Evolutionary conservation across 2,888 invertebrate species (phyloP).

Genomic region (Eutolmus rufibarbis): DNA sequence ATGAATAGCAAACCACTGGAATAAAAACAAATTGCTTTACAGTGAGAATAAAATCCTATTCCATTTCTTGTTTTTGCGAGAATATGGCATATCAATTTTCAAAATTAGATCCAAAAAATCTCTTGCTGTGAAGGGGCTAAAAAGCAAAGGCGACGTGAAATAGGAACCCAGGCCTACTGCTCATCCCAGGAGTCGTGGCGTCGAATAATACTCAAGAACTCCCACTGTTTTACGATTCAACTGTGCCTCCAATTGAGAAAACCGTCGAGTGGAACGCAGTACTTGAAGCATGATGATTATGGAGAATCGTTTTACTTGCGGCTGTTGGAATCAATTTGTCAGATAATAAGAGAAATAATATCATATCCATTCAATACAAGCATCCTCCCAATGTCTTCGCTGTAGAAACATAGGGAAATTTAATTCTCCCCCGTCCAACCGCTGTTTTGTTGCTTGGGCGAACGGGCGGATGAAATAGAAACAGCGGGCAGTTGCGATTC

Average conservation of each 20-base stretch:
- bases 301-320: constrained; percentile 22
- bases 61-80: not conserved
- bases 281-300: constrained; percentile 10
- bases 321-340: constrained; percentile 41
- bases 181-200: not conserved
- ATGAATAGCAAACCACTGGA: not conserved
- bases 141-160: not conserved
- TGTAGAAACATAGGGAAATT: not conserved
- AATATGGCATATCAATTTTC: constrained; percentile 2
- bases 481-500: not conserved
- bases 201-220: not conserved
- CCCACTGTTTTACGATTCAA: constrained; percentile 8
- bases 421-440: not conserved
- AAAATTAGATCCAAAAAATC: constrained; percentile 4
- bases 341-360: constrained; percentile 26
- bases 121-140: not conserved
- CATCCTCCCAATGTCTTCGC: not conserved
- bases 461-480: not conserved
- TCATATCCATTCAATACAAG: constrained; percentile 15
- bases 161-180: not conserved
- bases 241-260: constrained; percentile 17
- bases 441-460: not conserved
- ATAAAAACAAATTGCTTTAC: not conserved
- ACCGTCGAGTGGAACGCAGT: constrained; percentile 20
- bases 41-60: not conserved